Conservation (phyloP, 2,113 vertebrate species). For the Lethenteron camtschaticum region DNA sequence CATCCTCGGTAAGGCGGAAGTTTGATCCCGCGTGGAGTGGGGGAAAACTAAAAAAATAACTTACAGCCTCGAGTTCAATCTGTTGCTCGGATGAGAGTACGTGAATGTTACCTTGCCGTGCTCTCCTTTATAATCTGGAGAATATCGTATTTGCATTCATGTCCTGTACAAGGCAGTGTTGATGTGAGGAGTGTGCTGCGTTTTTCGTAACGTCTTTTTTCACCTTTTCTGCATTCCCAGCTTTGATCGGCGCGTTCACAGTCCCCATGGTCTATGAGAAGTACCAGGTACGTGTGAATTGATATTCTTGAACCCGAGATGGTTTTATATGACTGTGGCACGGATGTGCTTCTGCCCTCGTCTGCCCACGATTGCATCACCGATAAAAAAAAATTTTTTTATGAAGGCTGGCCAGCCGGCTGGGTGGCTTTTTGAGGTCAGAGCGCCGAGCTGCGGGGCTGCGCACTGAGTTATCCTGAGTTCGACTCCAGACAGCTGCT, state of each 20-base stretch:
- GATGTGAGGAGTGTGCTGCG: background rate
- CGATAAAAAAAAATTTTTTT: too few relatives aligned
- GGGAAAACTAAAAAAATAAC: background rate
- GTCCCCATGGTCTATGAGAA: conserved; percentile 94
- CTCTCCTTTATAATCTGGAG: background rate
- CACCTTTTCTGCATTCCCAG: conserved; percentile 24
- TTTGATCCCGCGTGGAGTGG: background rate
- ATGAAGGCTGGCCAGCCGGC: too few relatives aligned
- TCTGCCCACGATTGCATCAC: too few relatives aligned
- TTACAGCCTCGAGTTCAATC: background rate
- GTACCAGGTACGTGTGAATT: conserved; percentile 52
- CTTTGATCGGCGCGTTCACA: conserved; percentile 89
- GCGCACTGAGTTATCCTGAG: too few relatives aligned
- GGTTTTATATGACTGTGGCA: too few relatives aligned
- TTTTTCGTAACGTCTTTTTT: background rate
- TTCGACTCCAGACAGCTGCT: too few relatives aligned
- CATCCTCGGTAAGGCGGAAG: conserved; percentile 55
- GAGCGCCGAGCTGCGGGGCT: too few relatives aligned
- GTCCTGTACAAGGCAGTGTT: background rate
- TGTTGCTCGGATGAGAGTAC: background rate
- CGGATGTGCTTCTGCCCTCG: too few relatives aligned
- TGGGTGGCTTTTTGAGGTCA: too few relatives aligned
- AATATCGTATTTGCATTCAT: background rate
- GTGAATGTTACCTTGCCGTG: background rate
- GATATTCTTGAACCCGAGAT: conserved; percentile 8